Conservation (phyloP, 2,888 invertebrate genomes). For the Nezara viridula region DNA sequence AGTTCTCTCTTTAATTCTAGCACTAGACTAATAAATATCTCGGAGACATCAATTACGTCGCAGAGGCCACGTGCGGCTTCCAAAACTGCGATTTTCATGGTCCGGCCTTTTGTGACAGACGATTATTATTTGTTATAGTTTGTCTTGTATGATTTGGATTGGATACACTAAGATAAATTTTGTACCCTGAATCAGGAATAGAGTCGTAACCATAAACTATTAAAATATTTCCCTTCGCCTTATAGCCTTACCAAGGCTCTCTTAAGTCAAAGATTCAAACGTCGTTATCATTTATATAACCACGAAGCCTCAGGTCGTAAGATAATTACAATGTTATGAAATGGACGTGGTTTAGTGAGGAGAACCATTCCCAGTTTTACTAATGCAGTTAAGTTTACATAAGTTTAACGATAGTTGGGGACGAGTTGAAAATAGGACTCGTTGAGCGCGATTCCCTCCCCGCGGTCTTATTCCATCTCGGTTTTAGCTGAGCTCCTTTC, state of each 20-base stretch:
- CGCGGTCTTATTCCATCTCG: slow-evolving; percentile 33
- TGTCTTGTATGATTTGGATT: no score
- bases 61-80: no score
- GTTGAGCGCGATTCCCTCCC: not conserved
- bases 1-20: no score
- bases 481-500: slow-evolving; percentile 16
- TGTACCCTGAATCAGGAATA: no score
- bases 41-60: no score
- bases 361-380: not conserved
- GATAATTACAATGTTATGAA: not conserved
- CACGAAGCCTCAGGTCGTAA: not conserved
- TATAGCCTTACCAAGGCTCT: not conserved
- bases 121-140: no score
- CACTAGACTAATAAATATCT: no score
- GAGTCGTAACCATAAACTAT: no score
- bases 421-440: slow-evolving; percentile 18
- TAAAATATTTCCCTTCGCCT: no score
- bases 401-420: slow-evolving; percentile 6
- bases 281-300: not conserved
- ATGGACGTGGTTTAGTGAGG: not conserved
- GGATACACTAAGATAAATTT: no score
- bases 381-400: slow-evolving; percentile 17
- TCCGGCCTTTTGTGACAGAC: no score
- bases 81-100: no score
- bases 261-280: not conserved